These are phyloP conservation scores for Propithecus perrieri DNA, from an alignment of 2,797 vertebrate genomes.

Conservation along the genomic window DNA sequence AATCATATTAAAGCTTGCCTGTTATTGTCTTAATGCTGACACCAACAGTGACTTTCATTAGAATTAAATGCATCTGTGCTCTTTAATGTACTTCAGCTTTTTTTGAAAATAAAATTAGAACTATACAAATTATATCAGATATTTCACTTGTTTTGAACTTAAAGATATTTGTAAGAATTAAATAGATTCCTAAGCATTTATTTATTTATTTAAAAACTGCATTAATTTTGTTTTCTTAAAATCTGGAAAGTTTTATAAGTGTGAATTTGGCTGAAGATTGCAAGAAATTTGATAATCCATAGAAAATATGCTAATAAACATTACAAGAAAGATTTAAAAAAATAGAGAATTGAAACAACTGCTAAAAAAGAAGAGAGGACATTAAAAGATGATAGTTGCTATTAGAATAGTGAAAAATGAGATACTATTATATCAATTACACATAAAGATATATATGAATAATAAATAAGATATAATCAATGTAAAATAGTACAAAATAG, in stretches of 20 bases:
- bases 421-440: background rate
- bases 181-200: background rate
- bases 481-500: background rate
- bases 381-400: background rate
- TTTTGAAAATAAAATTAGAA: constrained; percentile 14
- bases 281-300: background rate
- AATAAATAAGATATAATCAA: background rate
- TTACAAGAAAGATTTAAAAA: background rate
- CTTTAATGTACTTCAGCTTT: background rate
- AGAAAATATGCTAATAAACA: background rate
- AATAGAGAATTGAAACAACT: background rate
- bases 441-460: background rate
- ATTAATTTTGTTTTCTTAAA: background rate
- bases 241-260: background rate
- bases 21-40: background rate
- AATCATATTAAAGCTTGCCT: background rate
- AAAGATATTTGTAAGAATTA: background rate
- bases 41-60: background rate
- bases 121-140: background rate
- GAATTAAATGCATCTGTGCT: background rate
- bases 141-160: background rate
- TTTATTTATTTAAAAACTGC: background rate
- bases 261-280: background rate
- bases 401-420: background rate
- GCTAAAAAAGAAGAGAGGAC: background rate